Evolutionary conservation across 2,113 vertebrate genomes (phyloP).

Genomic region (Nettapus auritus): DNA sequence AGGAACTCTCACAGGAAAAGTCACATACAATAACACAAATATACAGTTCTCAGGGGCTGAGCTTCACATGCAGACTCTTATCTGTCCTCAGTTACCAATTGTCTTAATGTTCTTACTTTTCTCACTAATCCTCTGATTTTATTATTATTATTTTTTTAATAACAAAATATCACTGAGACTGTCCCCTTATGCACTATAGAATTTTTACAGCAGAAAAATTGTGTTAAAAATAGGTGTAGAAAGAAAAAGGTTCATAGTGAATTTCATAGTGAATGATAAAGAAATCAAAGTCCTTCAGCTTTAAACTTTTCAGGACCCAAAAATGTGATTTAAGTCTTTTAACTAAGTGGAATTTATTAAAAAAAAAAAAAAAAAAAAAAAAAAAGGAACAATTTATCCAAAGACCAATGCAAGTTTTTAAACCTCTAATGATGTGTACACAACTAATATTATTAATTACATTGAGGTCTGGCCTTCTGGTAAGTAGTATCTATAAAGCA

Average conservation of each 20-base stretch:
- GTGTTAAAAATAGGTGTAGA: rapidly evolving
- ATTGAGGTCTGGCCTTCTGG: neutral
- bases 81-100: neutral
- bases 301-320: neutral
- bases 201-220: neutral
- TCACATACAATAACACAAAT: neutral
- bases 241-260: neutral
- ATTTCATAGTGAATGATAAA: neutral
- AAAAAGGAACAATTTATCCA: too few species aligned
- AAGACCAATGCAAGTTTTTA: neutral
- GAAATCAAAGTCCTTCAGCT: neutral
- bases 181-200: rapidly evolving
- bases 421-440: neutral
- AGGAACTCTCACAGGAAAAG: neutral
- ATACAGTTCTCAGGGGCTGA: neutral
- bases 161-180: neutral
- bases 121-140: neutral
- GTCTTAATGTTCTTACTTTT: neutral
- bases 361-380: neutral
- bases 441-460: neutral
- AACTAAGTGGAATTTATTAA: neutral
- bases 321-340: neutral
- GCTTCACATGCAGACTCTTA: neutral
- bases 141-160: neutral
- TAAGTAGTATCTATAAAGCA: neutral